Percentiles rank a stretch among this genome's conserved stretches.
Conservation (phyloP, 2,888 invertebrate species). For the Tenthredo mesomela region DNA sequence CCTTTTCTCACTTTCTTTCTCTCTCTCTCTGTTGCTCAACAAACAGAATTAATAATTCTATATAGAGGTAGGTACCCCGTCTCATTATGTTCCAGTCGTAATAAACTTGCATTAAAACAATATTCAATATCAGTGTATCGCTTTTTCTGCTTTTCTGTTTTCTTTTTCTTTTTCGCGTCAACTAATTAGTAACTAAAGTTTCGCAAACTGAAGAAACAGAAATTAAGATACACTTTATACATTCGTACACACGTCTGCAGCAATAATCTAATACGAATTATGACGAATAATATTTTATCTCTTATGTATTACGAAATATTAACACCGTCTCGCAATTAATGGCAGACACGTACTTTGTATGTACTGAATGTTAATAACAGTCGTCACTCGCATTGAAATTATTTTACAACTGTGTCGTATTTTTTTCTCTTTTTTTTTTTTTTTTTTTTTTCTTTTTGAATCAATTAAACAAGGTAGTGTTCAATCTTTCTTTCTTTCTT, state of each 20-base stretch:
- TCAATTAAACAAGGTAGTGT: not conserved
- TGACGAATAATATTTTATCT: slow-evolving; percentile 17
- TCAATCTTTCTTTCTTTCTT: not conserved
- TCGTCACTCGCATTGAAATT: not conserved
- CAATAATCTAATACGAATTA: not conserved
- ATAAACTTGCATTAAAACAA: not conserved
- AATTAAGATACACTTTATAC: not conserved
- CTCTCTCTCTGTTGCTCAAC: not conserved
- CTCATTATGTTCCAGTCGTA: not conserved
- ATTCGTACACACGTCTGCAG: no score
- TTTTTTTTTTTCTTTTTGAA: not conserved
- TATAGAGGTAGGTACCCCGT: not conserved
- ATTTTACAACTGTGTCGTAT: not conserved
- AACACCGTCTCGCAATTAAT: not conserved
- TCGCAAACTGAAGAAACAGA: not conserved
- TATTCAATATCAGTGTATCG: not conserved
- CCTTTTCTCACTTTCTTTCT: not conserved
- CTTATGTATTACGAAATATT: not conserved
- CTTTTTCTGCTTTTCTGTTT: not conserved
- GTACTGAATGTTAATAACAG: not conserved
- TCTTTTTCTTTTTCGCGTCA: no score
- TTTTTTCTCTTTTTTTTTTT: not conserved
- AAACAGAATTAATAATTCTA: not conserved
- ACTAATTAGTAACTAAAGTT: not conserved
- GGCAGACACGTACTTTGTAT: no score